Evolutionary conservation across 1,140 invertebrate species (phyloP).

Genomic region (Sipha flava): DNA sequence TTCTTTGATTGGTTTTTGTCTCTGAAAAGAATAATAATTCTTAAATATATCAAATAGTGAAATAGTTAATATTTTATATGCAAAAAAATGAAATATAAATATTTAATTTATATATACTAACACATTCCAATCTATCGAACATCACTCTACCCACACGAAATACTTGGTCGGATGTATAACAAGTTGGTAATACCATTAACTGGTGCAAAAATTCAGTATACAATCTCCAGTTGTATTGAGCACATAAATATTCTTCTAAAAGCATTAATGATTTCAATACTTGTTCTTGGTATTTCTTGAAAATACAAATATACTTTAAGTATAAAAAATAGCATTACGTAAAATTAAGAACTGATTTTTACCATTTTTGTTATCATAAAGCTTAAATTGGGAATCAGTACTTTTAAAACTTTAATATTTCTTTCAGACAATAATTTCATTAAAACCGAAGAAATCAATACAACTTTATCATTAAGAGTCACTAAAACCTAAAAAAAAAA

Average conservation of each 20-base stretch:
- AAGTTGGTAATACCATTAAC: slow-evolving; percentile 1
- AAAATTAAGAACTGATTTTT: too few species aligned
- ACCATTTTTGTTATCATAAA: slow-evolving; percentile 29
- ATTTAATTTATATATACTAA: neutral
- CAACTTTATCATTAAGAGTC: slow-evolving; percentile 11
- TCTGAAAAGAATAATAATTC: neutral
- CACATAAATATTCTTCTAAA: slow-evolving; percentile 10
- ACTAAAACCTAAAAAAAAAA: neutral
- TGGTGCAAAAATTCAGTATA: slow-evolving; percentile 21
- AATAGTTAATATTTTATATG: neutral
- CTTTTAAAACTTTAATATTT: slow-evolving; percentile 19
- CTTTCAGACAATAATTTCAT: slow-evolving; percentile 19
- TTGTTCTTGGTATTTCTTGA: slow-evolving; percentile 29
- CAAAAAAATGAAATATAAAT: neutral
- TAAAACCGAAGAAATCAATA: slow-evolving; percentile 16
- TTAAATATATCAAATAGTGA: neutral
- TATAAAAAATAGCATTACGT: too few species aligned
- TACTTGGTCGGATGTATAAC: slow-evolving; percentile 6
- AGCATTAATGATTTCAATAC: slow-evolving; percentile 22
- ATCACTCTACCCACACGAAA: slow-evolving; percentile 10
- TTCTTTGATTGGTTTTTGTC: slow-evolving; percentile 26
- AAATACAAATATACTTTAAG: neutral
- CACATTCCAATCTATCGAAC: neutral
- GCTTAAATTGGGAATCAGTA: slow-evolving; percentile 11
- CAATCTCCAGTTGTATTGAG: slow-evolving; percentile 9